Evolutionary conservation across 2,888 invertebrate genomes (phyloP).

Genomic region (Mythimna vitellina): DNA sequence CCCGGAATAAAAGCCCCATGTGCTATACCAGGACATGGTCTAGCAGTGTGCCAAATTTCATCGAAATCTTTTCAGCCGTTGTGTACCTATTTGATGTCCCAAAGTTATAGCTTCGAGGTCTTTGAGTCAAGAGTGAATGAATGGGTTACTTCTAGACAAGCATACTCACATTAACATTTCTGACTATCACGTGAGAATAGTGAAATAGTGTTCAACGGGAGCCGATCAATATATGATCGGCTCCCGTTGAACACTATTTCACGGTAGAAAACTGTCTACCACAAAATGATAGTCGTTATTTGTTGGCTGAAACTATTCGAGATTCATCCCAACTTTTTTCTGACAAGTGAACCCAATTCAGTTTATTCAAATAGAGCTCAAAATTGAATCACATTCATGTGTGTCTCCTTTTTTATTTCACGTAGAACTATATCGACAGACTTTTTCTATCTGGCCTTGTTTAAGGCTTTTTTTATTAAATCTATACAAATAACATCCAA

Average conservation of each 20-base stretch:
- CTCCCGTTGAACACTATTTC: too few relatives aligned
- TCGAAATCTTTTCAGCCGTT: too few relatives aligned
- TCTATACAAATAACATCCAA: conserved; percentile 34
- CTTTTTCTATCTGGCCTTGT: conserved; percentile 33
- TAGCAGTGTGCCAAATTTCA: too few relatives aligned
- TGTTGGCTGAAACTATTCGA: background rate
- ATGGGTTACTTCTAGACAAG: too few relatives aligned
- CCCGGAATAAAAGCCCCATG: too few relatives aligned
- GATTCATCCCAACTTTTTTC: background rate
- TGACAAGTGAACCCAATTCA: background rate
- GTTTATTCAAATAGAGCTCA: conserved; percentile 8
- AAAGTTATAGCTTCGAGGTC: too few relatives aligned
- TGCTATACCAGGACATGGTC: too few relatives aligned
- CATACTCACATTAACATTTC: too few relatives aligned
- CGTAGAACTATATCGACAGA: background rate
- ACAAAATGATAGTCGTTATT: background rate
- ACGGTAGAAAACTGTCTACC: background rate
- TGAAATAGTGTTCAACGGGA: too few relatives aligned
- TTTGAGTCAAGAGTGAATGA: too few relatives aligned
- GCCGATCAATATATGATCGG: background rate
- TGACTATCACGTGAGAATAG: too few relatives aligned
- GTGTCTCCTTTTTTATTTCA: conserved; percentile 15
- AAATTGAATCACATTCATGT: conserved; percentile 1
- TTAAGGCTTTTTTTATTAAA: conserved; percentile 27
- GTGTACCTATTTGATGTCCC: too few relatives aligned